Conservation (phyloP, 2,888 invertebrate genomes). For the Dynastes hyllus region DNA sequence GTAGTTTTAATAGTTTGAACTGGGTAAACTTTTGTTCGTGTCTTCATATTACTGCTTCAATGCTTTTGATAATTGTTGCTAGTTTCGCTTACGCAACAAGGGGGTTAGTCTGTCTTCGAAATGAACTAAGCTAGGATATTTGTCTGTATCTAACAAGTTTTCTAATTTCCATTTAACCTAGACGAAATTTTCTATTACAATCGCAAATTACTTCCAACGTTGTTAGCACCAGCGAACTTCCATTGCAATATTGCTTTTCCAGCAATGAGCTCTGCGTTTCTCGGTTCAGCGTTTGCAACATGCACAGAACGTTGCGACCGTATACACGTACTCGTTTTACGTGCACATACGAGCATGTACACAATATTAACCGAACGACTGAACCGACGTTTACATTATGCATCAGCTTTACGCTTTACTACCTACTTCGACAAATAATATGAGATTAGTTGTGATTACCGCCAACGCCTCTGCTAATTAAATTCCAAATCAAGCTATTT, state of each 20-base stretch:
- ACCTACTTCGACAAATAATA: conserved; percentile 39
- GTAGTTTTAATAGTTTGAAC: too few species aligned
- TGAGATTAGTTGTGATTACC: conserved; percentile 29
- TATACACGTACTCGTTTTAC: conserved; percentile 26
- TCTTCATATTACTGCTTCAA: too few species aligned
- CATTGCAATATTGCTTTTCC: conserved; percentile 27
- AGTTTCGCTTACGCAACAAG: too few species aligned
- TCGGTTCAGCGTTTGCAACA: conserved; percentile 14
- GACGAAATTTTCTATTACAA: background rate
- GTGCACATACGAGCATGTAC: conserved; percentile 22
- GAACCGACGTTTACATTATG: conserved; percentile 37
- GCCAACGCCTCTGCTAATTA: conserved; percentile 14
- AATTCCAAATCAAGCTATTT: conserved; percentile 29
- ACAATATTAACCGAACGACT: conserved; percentile 33
- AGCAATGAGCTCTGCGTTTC: conserved; percentile 1
- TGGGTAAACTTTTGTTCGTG: too few species aligned
- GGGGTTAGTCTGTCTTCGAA: background rate
- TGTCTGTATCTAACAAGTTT: background rate
- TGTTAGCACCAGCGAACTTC: conserved; percentile 17
- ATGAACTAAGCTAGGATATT: background rate
- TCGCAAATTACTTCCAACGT: conserved; percentile 4
- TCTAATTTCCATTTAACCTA: background rate
- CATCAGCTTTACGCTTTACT: conserved; percentile 38
- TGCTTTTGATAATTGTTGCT: too few species aligned
- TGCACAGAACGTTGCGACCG: conserved; percentile 18